Conservation (phyloP, 2,888 invertebrate species). For the Himalopsyche japonica region DNA sequence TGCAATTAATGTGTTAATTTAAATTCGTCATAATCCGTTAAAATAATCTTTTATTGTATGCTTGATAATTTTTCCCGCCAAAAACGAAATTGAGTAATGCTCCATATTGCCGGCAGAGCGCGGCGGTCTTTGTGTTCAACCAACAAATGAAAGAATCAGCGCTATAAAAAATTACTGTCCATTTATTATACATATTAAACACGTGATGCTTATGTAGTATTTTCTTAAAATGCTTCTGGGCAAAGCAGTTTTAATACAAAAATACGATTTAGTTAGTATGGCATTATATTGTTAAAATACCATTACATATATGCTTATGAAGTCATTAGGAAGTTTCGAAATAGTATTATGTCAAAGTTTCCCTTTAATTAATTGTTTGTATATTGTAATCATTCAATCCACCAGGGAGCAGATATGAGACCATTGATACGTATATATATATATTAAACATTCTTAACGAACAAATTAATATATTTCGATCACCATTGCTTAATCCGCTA, state of each 20-base stretch:
- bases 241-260: neutral
- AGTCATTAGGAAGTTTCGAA: too few species aligned
- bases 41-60: neutral
- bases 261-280: neutral
- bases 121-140: slow-evolving; percentile 29
- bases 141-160: slow-evolving; percentile 4
- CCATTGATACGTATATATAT: too few species aligned
- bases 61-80: neutral
- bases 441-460: too few species aligned
- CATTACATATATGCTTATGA: neutral
- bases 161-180: neutral
- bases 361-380: too few species aligned
- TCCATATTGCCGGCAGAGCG: slow-evolving; percentile 18
- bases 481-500: too few species aligned
- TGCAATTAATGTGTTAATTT: too few species aligned
- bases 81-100: slow-evolving; percentile 20
- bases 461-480: too few species aligned
- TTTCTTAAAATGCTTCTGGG: neutral
- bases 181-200: neutral
- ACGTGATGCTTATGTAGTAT: neutral
- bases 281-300: neutral
- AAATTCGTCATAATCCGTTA: neutral
- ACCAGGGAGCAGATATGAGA: too few species aligned
- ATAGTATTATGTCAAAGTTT: too few species aligned
- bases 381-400: too few species aligned